Base-by-base conservation (phyloP, 1,140 invertebrate species). In the Drosophila tsacasi region DNA sequence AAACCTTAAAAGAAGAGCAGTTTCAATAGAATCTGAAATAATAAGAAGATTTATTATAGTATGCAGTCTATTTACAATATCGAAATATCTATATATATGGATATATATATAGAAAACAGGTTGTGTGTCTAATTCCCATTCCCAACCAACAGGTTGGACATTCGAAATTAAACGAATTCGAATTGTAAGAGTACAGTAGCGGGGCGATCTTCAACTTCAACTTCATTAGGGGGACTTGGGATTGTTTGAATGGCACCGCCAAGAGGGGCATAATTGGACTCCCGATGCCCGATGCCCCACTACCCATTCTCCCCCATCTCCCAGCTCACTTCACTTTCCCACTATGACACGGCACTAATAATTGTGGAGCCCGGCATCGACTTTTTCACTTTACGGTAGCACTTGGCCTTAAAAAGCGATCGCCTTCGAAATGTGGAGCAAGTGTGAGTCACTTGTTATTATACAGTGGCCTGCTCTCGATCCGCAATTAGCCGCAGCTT, bases 191-290 rank as follows among this genome's bases (percentile, higher is more conserved):
- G 35, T 39, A 25, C 55, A 91, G 91, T 92, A 92, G 91, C 91
- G 49, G 64, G 77, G 62, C 84, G 76, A 91, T 92, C 91, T 92
- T 92, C 91, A 92, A 91, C 91, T 92, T 92, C 91, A 92, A 91
- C 91, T 92, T 92, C 91, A 92, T 92, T 92, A 92, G 91, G 90
- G 87, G 79, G 87, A 91, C 91, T 84, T 73, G 79, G 91, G 84
- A 91, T 91, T 92, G 76, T 90, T 91, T 85, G 85, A 91, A 90
- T 90, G 85, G 81, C 85, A 90, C 85, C 75, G 86, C 83, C 77
- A 73, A 73, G 55, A 74, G 72, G 55, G 57, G 79, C 69, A 77
- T 80, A 83, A 76, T 82, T 79, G 74, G 72, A 83, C 62, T 61
- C 79, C 73, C 58, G 30, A 49, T 52, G n/a, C 49, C 27, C 19